Base-by-base conservation (phyloP, 1,140 invertebrate species). In the Trichonephila clavipes region DNA sequence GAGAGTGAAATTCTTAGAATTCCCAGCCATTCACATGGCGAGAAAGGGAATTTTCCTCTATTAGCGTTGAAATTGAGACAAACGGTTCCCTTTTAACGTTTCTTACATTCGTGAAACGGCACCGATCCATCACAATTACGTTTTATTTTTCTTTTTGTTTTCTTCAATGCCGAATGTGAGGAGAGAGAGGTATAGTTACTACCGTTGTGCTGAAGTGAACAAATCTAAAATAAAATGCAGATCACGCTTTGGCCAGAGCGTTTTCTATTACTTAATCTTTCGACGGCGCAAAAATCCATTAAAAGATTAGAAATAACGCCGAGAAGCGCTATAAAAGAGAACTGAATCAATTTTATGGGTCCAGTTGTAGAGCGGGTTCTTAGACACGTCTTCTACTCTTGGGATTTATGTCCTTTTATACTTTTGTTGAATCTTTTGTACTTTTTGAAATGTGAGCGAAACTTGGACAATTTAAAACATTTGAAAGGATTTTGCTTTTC, bases 211-310 rank as follows among this genome's bases (percentile, higher is more conserved):
- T 12, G 21, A 59, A 7, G 19, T 58, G 51, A 34, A 24, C n/a
- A 51, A 58, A 59, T 58, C 21, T 85, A 16, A 24, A 16, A 59
- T 58, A 58, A 59, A 85, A 85, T 85, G 82, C 82, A 85, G 82
- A 85, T 85, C 82, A 59, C 82, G 82, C 82, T 34, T 58, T 69
- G 18, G 24, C 7, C 16, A 34, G 10, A 18, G 28, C 72, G 72
- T 34, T 77, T 85, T 85, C 82, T 85, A 85, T 85, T 85, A 85
- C 82, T 85, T 85, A 85, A 85, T 85, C 82, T 59, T 59, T 85
- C 44, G 82, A 59, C n/a, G 82, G n/a, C 44, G 21, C 14, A 59
- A 51, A 51, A 85, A 85, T 59, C 82, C 82, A 85, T 85, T 85
- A 85, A 85, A 85, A 44, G 82, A 85, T 85, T 85, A 85, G 58